A percentile compares a stretch with the other conserved stretches of the same genome.
Conservation (phyloP, 53 echinoderm and acorn worm genomes). For the Arbacia lixula region DNA sequence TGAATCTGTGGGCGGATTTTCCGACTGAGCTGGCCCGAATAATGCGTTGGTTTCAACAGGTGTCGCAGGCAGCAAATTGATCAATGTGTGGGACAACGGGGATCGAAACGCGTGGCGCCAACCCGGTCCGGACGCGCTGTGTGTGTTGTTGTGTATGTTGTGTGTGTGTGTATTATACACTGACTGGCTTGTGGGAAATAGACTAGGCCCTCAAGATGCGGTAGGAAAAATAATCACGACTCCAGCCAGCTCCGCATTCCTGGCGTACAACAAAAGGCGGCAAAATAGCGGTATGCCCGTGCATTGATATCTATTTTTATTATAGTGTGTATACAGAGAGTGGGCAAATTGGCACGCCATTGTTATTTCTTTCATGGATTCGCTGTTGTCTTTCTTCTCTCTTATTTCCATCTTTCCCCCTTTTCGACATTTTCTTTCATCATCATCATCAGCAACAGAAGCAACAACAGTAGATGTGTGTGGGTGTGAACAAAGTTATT, state of each 20-base stretch:
- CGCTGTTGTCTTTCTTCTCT: too few species aligned
- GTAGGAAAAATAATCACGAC: constrained; percentile 32
- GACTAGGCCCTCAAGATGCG: constrained; percentile 13
- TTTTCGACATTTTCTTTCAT: too few species aligned
- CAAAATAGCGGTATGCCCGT: constrained; percentile 39
- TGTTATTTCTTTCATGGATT: too few species aligned
- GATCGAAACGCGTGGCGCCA: constrained; percentile 74
- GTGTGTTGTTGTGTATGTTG: too few species aligned
- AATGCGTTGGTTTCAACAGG: constrained; percentile 52
- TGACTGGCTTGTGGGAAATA: constrained; percentile 58
- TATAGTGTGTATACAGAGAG: constrained; percentile 36
- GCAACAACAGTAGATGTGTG: too few species aligned
- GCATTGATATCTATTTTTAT: constrained; percentile 38
- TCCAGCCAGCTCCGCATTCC: constrained; percentile 23
- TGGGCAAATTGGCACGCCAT: constrained; percentile 47
- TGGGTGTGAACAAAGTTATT: too few species aligned
- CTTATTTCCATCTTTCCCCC: neutral
- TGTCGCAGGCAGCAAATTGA: constrained; percentile 34
- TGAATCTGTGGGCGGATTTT: constrained; percentile 57
- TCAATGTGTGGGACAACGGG: constrained; percentile 53
- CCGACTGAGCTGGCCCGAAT: constrained; percentile 46
- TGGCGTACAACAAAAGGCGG: constrained; percentile 29
- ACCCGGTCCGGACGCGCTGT: constrained; percentile 47
- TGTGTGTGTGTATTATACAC: too few species aligned
- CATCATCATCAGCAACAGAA: too few species aligned